Evolutionary conservation across 2,888 invertebrate species (phyloP), one percentile per base, ranked within the genome.

Genomic region (Stenichneumon culpator): DNA sequence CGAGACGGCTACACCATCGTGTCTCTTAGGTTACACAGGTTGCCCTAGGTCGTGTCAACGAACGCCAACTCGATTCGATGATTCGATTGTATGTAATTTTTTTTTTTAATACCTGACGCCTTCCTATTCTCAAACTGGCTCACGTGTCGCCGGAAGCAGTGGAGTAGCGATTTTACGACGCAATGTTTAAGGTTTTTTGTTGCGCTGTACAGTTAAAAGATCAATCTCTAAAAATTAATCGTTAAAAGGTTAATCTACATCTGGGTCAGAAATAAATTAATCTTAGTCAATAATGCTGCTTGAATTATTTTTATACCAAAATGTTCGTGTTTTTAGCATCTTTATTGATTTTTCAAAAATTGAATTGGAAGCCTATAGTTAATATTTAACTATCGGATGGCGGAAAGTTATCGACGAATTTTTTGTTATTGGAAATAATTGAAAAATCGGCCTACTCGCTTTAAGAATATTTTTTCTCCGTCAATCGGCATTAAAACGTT

Each of bases 21-120:
- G 22, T 22, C 25, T 16, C 28, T 75, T 75, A 50, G 65, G 75
- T 75, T 75, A 75, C 75, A 90, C 90, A 88, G 89, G 90, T 93
- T 92, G 90, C 79, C 92, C 89, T 88, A 92, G 92, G 93, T 92
- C 92, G 88, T 87, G 89, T 73, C 72, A 87, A 75, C 57, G 72
- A 82, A 73, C 69, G 78, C 63, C 79, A 82, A 79, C 84, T 74
- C 72, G 68, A 77, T 82, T 82, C 65, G 54, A 60, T 60, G 73
- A 79, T 74, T 74, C 69, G 69, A 81, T 77, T 77, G 44, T 44
- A 54, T 67, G 54, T 67, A 57, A 60, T 14, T 25, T 25, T 57
- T 57, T 78, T 69, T 44, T 25, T n/a, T 3, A 22, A n/a, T 39
- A 44, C 57, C 72, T 77, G 70, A 19, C 54, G 16, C 36, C 63